These are phyloP conservation scores for Caenorhabditis parvicauda DNA, from an alignment of 2,888 invertebrate genomes.

Conservation along the genomic window DNA sequence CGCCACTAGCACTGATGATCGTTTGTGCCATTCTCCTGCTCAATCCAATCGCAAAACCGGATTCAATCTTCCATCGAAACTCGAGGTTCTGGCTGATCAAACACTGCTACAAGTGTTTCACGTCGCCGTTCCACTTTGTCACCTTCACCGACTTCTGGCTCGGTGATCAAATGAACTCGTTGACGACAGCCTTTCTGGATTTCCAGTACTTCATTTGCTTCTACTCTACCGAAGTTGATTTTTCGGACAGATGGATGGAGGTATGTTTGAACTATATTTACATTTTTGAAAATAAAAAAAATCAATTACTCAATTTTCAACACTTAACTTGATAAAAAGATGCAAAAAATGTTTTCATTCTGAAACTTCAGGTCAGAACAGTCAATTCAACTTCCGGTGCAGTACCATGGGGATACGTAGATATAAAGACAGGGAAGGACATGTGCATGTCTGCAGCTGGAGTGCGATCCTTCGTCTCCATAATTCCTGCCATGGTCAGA, in stretches of 20 bases:
- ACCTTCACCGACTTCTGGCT: slow-evolving; percentile 69
- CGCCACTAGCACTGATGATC: slow-evolving; percentile 79
- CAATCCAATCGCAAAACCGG: slow-evolving; percentile 87
- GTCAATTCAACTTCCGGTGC: slow-evolving; percentile 53
- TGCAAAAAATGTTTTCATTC: background rate
- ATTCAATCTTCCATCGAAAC: slow-evolving; percentile 72
- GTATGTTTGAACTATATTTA: no score
- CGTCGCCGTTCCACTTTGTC: slow-evolving; percentile 67
- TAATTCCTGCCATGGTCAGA: slow-evolving; percentile 93
- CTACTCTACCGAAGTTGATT: slow-evolving; percentile 70
- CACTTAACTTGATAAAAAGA: no score
- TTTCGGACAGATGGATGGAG: slow-evolving; percentile 26
- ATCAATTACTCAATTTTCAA: no score
- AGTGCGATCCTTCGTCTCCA: slow-evolving; percentile 80
- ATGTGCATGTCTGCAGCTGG: slow-evolving; percentile 73
- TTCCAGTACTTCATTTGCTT: slow-evolving; percentile 90
- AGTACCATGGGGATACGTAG: slow-evolving; percentile 61
- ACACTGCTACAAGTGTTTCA: slow-evolving; percentile 61
- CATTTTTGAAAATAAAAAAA: no score
- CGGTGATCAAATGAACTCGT: slow-evolving; percentile 74
- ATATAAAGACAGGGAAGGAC: slow-evolving; percentile 57
- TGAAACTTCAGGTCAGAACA: slow-evolving; percentile 43
- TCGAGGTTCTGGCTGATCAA: slow-evolving; percentile 60
- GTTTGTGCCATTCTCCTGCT: slow-evolving; percentile 80
- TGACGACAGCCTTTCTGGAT: slow-evolving; percentile 84